Base-by-base conservation (phyloP, 2,888 invertebrate genomes). In the Fissipunctia ypsillon region DNA sequence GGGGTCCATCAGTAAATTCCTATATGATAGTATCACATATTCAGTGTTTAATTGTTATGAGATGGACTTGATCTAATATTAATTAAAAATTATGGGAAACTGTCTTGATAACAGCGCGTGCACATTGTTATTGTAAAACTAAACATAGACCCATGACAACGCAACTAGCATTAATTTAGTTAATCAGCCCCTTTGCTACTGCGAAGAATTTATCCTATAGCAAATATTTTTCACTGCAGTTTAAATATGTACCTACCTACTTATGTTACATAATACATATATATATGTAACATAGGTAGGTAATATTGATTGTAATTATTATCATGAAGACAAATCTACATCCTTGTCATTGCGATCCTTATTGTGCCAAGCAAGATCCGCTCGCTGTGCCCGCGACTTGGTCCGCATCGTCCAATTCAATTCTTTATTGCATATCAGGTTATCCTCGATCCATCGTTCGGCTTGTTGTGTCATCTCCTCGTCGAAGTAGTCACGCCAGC, bases 401-500 rank as follows among this genome's bases (percentile, higher is more conserved):
- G 25, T 52, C 54, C 57, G 3, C 22, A 35, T 22, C 22, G 6
- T 31, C 10, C 28, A 28, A 56, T 56, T 10, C 10, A 56, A 56
- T 28, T 28, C 25, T 54, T 1, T 54, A 16, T 25, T 48, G 22
- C 48, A 12, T 50, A 1, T 50, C 54, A 97, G 90, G 92, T 97
- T 97, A 56, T 96, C 93, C 9, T 92, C 91, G 48, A 97, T 97
- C 97, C 97, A 98, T 48, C 94, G 88, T 78, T 98, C 97, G 38
- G 98, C 97, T 80, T 96, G 93, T 60, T 92, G 89, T 66, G 96
- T 96, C 84, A 98, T 94, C 84, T 97, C 96, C 19, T 96, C 95
- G 38, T 97, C 97, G 87, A 98, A 83, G 56, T 83, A 76, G 5
- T 73, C 80, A 5, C 67, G 77, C 82, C 83, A 83, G 4, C 80